Percentiles rank a stretch among this genome's conserved stretches.
phyloP scores from a whole-genome alignment of 2,888 invertebrate species.

The Meliscaeva auricollis region DNA sequence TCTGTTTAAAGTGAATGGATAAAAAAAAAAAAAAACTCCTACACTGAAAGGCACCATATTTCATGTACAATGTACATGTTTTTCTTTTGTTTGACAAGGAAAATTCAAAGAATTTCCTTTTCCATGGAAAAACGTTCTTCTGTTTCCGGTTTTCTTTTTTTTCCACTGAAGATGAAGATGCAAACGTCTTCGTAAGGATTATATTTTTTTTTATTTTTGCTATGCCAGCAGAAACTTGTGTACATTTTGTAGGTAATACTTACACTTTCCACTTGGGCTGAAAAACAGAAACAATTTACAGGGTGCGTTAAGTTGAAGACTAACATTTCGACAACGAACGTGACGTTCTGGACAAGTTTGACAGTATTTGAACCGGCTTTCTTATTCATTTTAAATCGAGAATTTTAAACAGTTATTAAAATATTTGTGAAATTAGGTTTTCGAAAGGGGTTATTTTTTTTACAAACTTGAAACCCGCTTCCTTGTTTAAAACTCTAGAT shows the following conservation, averaged over 20 bases:
- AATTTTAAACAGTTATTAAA: no score
- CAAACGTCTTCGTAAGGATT: constrained; percentile 32
- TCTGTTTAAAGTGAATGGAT: background rate
- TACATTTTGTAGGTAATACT: constrained; percentile 6
- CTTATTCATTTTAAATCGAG: no score
- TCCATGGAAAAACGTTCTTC: constrained; percentile 7
- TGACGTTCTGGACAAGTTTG: no score
- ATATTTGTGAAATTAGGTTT: no score
- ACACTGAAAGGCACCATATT: background rate
- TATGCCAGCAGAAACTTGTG: background rate
- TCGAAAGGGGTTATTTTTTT: no score
- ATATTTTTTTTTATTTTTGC: background rate
- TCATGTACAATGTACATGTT: background rate
- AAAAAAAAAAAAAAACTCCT: background rate
- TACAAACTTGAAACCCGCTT: no score
- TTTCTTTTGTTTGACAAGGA: constrained; percentile 21
- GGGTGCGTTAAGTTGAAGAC: background rate
- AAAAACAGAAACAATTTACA: background rate
- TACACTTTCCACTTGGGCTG: background rate
- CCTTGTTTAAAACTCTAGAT: no score
- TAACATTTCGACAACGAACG: no score
- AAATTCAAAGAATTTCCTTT: constrained; percentile 11
- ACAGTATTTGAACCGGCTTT: no score
- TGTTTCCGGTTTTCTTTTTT: constrained; percentile 16
- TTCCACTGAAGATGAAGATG: constrained; percentile 12